Evolutionary conservation across 2,113 vertebrate species (phyloP).

Genomic region (Thunnus thynnus): DNA sequence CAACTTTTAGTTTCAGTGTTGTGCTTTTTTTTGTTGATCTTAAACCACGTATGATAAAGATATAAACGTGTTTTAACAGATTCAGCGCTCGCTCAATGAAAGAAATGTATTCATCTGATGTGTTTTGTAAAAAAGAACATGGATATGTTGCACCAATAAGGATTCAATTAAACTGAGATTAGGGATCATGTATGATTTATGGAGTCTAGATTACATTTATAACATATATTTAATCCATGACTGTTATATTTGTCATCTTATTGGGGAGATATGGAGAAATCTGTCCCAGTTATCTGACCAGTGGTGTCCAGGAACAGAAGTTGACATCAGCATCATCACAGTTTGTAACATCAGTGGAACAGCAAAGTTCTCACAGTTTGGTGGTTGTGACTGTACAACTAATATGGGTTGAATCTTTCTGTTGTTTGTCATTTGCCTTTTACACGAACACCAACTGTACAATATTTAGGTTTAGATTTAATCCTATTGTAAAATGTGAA

Average conservation of each 20-base stretch:
- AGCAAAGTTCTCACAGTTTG: too few relatives aligned
- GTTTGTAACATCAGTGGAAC: too few relatives aligned
- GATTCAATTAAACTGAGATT: background rate
- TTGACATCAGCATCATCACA: too few relatives aligned
- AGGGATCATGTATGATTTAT: too few relatives aligned
- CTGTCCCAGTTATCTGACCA: background rate
- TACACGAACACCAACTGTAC: too few relatives aligned
- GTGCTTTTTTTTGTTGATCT: background rate
- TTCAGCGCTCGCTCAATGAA: background rate
- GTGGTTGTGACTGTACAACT: too few relatives aligned
- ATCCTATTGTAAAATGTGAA: too few relatives aligned
- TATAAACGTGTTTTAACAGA: background rate
- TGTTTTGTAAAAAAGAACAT: background rate
- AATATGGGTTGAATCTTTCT: too few relatives aligned
- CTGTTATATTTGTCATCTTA: background rate
- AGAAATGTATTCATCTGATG: background rate
- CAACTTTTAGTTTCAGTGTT: background rate
- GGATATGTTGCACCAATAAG: background rate
- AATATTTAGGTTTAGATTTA: too few relatives aligned
- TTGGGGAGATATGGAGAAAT: background rate
- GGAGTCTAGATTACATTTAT: too few relatives aligned
- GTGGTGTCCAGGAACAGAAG: too few relatives aligned
- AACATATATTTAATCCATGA: background rate
- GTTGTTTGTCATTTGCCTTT: too few relatives aligned
- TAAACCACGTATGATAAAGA: background rate